A percentile compares a stretch with the other conserved stretches of the same genome.
Conservation (phyloP, 2,797 vertebrate species). For the Bothrops alternatus region DNA sequence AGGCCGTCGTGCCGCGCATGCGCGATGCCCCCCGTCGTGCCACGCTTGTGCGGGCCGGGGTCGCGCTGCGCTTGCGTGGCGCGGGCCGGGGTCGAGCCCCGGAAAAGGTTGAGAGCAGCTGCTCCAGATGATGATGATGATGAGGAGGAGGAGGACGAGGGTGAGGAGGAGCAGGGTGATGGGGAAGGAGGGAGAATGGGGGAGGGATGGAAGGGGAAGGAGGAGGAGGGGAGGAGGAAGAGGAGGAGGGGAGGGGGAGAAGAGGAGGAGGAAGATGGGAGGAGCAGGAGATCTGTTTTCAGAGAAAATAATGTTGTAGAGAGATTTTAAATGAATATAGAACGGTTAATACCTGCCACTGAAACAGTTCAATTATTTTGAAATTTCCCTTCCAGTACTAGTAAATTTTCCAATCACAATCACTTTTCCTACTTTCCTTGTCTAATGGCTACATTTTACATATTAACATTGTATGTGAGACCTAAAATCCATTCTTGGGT, state of each 20-base stretch:
- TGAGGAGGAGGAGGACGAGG: background rate
- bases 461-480: background rate
- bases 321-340: background rate
- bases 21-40: too few species aligned
- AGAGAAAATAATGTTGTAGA: background rate
- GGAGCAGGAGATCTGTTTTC: background rate
- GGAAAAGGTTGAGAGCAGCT: too few species aligned
- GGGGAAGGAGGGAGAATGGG: fast-evolving
- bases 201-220: too few species aligned
- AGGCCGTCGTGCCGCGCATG: too few species aligned
- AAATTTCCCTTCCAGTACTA: background rate
- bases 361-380: background rate
- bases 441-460: background rate
- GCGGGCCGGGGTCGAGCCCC: too few species aligned
- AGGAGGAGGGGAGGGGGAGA: too few species aligned
- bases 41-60: too few species aligned
- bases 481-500: background rate
- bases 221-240: too few species aligned
- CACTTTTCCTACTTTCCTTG: background rate
- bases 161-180: too few species aligned
- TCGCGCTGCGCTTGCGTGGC: too few species aligned
- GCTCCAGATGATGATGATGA: background rate
- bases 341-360: background rate
- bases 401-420: background rate
- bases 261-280: too few species aligned